phyloP scores from a whole-genome alignment of 2,797 vertebrate species.

The Hirundo rustica region DNA sequence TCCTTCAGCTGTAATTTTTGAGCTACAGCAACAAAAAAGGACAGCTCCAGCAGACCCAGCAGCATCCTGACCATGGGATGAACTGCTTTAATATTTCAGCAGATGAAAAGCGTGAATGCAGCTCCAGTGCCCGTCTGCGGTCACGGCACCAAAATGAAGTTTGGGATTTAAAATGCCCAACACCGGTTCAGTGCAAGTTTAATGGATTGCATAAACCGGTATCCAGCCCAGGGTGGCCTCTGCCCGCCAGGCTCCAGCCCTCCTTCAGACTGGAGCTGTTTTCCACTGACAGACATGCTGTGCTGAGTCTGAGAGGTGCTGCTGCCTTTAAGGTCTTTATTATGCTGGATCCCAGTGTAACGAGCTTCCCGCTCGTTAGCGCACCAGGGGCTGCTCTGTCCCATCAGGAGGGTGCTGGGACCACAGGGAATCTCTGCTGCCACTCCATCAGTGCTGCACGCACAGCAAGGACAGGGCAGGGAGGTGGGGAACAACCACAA shows the following conservation, averaged over 20 bases:
- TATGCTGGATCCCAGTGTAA: neutral
- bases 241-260: neutral
- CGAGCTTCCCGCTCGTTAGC: neutral
- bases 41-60: neutral
- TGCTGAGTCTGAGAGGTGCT: neutral
- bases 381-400: neutral
- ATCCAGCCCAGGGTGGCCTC: neutral
- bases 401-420: neutral
- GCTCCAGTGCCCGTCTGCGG: neutral
- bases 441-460: fast-evolving
- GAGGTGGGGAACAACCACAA: neutral
- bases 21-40: conserved; percentile 6
- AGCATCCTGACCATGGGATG: conserved; percentile 24
- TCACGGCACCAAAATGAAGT: conserved; percentile 28
- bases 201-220: neutral
- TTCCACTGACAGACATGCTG: neutral
- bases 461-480: neutral
- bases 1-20: conserved; percentile 44
- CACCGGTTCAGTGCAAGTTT: conserved; percentile 43
- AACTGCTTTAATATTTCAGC: conserved; percentile 53
- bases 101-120: neutral
- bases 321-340: neutral
- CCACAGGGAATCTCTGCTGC: neutral
- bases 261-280: neutral
- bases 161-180: conserved; percentile 21